These are phyloP conservation scores for Pipistrellus nathusii DNA, from an alignment of 2,797 vertebrate species.

Conservation along the genomic window DNA sequence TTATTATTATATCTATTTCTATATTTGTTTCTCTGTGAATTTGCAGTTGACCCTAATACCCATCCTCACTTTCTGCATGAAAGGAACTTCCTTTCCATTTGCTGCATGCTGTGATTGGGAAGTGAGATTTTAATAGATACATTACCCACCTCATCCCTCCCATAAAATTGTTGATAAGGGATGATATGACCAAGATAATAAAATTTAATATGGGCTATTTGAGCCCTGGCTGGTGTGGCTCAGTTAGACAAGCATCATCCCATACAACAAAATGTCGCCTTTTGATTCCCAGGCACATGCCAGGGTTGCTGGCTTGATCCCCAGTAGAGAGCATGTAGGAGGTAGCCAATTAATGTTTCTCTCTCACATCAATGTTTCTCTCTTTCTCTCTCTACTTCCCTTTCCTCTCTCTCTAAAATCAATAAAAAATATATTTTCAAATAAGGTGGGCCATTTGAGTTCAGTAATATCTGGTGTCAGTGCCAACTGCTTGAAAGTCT, in stretches of 20 bases:
- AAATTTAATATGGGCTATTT: constrained; percentile 72
- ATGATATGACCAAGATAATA: constrained; percentile 27
- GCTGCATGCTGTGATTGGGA: not conserved
- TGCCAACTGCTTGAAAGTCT: constrained; percentile 78
- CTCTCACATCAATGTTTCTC: too few relatives aligned
- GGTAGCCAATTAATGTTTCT: too few relatives aligned
- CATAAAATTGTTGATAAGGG: constrained; percentile 62
- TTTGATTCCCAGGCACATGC: too few relatives aligned
- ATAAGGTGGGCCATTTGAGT: constrained; percentile 59
- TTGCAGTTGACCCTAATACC: not conserved
- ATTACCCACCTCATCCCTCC: not conserved
- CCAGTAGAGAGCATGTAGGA: too few relatives aligned
- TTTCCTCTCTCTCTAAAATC: too few relatives aligned
- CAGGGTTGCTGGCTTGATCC: too few relatives aligned
- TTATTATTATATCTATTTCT: not conserved
- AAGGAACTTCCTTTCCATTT: constrained; percentile 30
- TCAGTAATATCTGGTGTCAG: constrained; percentile 54
- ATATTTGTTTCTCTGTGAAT: constrained; percentile 22
- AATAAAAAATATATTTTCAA: too few relatives aligned
- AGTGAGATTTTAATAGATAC: constrained; percentile 39
- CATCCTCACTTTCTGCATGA: not conserved
- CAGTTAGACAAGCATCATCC: too few relatives aligned
- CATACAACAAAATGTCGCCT: too few relatives aligned
- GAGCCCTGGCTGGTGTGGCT: not conserved
- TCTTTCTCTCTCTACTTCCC: too few relatives aligned